Evolutionary conservation across 2,888 invertebrate species (phyloP), one percentile per base, ranked within the genome.

Genomic region (Ophioninae sp.): DNA sequence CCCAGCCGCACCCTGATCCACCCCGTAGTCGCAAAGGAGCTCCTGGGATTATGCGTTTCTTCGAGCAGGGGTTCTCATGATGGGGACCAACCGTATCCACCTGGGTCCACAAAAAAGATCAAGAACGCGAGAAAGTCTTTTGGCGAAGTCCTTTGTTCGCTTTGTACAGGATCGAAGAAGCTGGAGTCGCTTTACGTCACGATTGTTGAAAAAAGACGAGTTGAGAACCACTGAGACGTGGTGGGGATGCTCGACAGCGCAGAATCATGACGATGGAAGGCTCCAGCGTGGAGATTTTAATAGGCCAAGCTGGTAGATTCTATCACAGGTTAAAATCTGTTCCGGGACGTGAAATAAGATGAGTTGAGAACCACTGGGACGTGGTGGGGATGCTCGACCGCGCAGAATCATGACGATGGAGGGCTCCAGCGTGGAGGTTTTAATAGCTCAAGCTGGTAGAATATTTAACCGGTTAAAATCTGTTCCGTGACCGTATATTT

Each of bases 1-100:
- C 64, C 59, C 64, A 65, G 86, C 88, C 87, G 87, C 86, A 87
- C 89, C 88, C 88, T 87, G 87, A 85, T 88, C 85, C 79, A 81
- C 83, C 85, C 74, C 37, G 67, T 80, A 84, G 72, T 79, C 30
- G 82, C 30, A 86, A 81, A 72, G 82, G 9, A 80, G 84, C 86
- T 86, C 83, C 86, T 84, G 86, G 87, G 87, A 89, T 89, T 88
- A 87, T 86, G 81, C 82, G 80, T 78, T 78, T 81, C 74, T 61
- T 64, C 78, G 30, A 30, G 22, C 86, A 87, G 87, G 65, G 86
- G 71, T 84, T 83, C 86, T 84, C 86, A 87, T 83, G 64, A 77
- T 51, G 73, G 17, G 17, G 13, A 17, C 6, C 51, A 17, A 51
- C 6, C 17, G 5, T 17, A 51, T 51, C 17, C 51, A 51, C 58